These are phyloP conservation scores for Enoplosus armatus DNA, from an alignment of 2,797 vertebrate species.

Conservation along the genomic window DNA sequence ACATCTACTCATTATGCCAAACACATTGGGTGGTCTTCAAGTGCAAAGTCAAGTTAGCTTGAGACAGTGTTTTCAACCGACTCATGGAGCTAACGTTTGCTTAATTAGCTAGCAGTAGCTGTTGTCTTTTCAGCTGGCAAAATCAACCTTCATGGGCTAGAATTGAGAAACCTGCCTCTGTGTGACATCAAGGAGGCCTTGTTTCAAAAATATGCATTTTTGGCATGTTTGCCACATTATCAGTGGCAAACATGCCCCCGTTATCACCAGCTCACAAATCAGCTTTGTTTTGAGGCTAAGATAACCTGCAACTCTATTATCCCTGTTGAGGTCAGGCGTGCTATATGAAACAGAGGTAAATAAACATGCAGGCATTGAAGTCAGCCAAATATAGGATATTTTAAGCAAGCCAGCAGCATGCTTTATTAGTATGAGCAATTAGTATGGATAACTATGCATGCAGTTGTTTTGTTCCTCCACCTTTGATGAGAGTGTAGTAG, in stretches of 20 bases:
- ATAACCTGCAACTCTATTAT: conserved; percentile 9
- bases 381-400: conserved; percentile 34
- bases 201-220: neutral
- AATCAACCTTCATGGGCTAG: too few relatives aligned
- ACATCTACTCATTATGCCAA: too few relatives aligned
- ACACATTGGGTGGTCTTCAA: too few relatives aligned
- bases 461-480: conserved; percentile 56
- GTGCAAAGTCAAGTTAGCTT: too few relatives aligned
- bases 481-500: conserved; percentile 67
- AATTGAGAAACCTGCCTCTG: too few relatives aligned
- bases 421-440: conserved; percentile 63
- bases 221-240: too few relatives aligned
- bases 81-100: too few relatives aligned
- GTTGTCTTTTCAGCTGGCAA: too few relatives aligned
- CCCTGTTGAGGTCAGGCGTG: conserved; percentile 11
- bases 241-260: neutral
- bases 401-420: conserved; percentile 36
- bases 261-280: conserved; percentile 12
- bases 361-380: conserved; percentile 19
- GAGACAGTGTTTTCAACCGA: too few relatives aligned
- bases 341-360: conserved; percentile 33
- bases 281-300: conserved; percentile 5
- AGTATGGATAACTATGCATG: conserved; percentile 52
- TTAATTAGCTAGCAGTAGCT: too few relatives aligned
- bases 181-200: neutral